Base-by-base conservation (phyloP, 2,888 invertebrate genomes). In the Eupithecia vulgata region DNA sequence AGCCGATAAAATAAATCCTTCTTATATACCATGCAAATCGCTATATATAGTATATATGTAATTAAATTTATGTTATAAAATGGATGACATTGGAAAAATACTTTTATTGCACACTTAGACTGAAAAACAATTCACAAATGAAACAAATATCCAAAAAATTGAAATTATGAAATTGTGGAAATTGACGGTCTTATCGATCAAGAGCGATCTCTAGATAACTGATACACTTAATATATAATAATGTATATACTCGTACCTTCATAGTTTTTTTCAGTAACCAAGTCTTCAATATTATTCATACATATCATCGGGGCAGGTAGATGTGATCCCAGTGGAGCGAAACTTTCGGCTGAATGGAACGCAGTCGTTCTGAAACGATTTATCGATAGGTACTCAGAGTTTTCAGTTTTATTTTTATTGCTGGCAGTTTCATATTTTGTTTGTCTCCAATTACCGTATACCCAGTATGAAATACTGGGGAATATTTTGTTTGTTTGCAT, bases 351-450 rank as follows among this genome's bases (percentile, higher is more conserved):
- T 57, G 25, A 57, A 57, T 57, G 57, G 57, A 13, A 57, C 57
- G 57, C 5, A 57, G 57, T 57, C 57, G 57, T 12, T 57, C 57
- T 57, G 57, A 57, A 57, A 8, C 57, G 57, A 25, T 57, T 57
- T 57, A 57, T 57, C 57, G 25, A 57, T 57, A 52, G 21, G 12
- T 25, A 52, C 52, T 1, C 21, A 57, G 5, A 25, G 25, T 57
- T 21, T 25, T 13, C 57, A 57, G 25, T 57, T 57, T 57, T 57
- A 25, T 57, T 57, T 25, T 21, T 57, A 57, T 57, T 57, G 57
- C 57, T 57, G 25, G 57, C 57, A 13, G 57, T 25, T 57, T 57
- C 57, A 57, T 57, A 57, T 57, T 57, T 25, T 57, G 57, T 25
- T 57, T 57, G 57, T 57, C 12, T 21, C 21, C 5, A 57, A 25